Base-by-base conservation (phyloP, 2,888 invertebrate species). In the Drosophila mimica region DNA sequence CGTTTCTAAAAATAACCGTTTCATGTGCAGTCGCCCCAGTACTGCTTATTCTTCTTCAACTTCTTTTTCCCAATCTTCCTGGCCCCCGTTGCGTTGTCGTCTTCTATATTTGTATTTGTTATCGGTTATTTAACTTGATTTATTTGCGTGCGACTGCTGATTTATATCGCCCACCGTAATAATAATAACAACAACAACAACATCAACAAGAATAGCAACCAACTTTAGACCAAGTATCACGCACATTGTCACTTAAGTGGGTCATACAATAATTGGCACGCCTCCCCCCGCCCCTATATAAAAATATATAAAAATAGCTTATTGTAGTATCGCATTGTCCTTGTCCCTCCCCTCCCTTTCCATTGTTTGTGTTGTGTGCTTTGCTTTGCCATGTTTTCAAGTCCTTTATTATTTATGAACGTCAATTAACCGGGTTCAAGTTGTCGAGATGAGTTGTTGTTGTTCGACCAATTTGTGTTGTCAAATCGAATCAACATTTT, bases 91-190 rank as follows among this genome's bases (percentile, higher is more conserved):
- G 63, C 53, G 30, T 40, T 49, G 70, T 61, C 62, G 59, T 51
- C 54, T 58, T 69, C 54, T 71, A 67, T 72, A 65, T 74, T 64
- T 81, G 81, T 86, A 83, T 88, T 89, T 82, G 80, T 89, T 88
- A 89, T 87, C 88, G 86, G 81, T 88, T 89, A 83, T 87, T 89
- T 85, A 84, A 87, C 80, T 78, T 89, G 88, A 88, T 89, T 87
- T 87, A 89, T 89, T 89, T 87, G 89, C 88, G 83, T 88, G 86
- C 82, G 74, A 81, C 88, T 83, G 80, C 82, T 87, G 83, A 89
- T 89, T 87, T 88, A 82, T 89, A 78, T 85, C 73, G 79, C 78
- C 38, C 69, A 64, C 70, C 73, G 54, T 59, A 54, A 69, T 60
- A 79, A 62, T 56, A 66, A 67, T 40, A 66, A 61, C n/a, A 63